Conservation (phyloP, 2,888 invertebrate species). For the Thysanoteuthis rhombus region DNA sequence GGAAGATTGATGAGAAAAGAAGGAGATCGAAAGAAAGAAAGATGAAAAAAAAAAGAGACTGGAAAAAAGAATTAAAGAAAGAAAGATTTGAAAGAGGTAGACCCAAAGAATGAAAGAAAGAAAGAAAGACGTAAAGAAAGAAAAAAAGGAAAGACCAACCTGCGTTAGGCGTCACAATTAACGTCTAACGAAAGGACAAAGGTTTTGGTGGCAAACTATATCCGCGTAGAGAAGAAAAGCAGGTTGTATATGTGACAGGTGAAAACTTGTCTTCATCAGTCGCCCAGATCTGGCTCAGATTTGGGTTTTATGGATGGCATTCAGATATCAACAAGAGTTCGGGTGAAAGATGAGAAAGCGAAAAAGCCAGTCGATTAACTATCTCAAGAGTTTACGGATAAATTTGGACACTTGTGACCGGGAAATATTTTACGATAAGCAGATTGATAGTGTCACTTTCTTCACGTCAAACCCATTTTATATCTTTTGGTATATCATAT, state of each 20-base stretch:
- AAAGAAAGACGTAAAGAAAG: neutral
- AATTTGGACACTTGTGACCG: neutral
- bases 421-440: neutral
- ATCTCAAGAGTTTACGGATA: neutral
- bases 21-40: neutral
- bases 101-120: neutral
- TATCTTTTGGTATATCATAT: neutral
- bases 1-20: neutral
- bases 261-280: neutral
- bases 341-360: neutral
- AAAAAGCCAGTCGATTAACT: neutral
- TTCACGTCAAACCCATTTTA: neutral
- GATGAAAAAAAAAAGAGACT: neutral
- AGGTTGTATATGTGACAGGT: neutral
- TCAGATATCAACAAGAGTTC: neutral
- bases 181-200: neutral
- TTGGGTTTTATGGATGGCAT: neutral
- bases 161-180: neutral
- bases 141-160: neutral
- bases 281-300: neutral
- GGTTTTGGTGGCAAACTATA: neutral
- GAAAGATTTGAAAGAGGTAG: neutral
- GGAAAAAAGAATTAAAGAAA: neutral
- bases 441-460: neutral
- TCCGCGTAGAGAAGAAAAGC: neutral